Evolutionary conservation across 1,140 invertebrate species (phyloP).

Genomic region (Protaetia brevitarsis): DNA sequence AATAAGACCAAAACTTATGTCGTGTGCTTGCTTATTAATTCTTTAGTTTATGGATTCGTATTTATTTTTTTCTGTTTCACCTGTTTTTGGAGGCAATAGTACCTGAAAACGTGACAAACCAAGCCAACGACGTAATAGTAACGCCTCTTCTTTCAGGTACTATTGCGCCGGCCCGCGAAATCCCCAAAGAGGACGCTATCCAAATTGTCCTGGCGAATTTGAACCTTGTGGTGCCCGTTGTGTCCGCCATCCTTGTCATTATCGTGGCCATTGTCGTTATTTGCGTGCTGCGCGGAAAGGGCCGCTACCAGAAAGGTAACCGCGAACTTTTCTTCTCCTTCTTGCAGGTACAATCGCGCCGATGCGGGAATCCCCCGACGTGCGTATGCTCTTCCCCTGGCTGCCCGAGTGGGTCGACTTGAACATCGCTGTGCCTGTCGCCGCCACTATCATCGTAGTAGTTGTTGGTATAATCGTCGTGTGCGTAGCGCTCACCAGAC

Average conservation of each 20-base stretch:
- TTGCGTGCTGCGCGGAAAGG: conserved; percentile 79
- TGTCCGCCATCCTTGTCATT: conserved; percentile 85
- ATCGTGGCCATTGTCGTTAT: conserved; percentile 89
- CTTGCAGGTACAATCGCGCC: conserved; percentile 73
- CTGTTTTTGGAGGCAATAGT: conserved; percentile 33
- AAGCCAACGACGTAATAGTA: neutral
- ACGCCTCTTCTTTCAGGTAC: conserved; percentile 74
- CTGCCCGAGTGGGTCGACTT: conserved; percentile 81
- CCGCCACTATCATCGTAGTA: conserved; percentile 81
- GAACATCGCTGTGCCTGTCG: conserved; percentile 79
- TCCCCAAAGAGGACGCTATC: conserved; percentile 78
- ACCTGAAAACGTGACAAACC: conserved; percentile 31
- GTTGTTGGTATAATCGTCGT: conserved; percentile 85
- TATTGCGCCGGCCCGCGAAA: conserved; percentile 84
- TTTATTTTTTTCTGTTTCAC: neutral
- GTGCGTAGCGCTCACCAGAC: conserved; percentile 76
- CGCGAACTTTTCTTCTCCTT: conserved; percentile 38
- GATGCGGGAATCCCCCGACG: conserved; percentile 59
- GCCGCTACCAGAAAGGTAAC: conserved; percentile 79
- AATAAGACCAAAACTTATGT: too few relatives aligned
- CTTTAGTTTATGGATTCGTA: too few relatives aligned
- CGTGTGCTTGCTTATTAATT: too few relatives aligned
- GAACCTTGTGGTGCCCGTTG: conserved; percentile 91
- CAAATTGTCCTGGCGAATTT: conserved; percentile 82
- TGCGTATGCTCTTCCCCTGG: conserved; percentile 69